Conservation (phyloP, 2,888 invertebrate genomes). For the Tenthredo amoena region DNA sequence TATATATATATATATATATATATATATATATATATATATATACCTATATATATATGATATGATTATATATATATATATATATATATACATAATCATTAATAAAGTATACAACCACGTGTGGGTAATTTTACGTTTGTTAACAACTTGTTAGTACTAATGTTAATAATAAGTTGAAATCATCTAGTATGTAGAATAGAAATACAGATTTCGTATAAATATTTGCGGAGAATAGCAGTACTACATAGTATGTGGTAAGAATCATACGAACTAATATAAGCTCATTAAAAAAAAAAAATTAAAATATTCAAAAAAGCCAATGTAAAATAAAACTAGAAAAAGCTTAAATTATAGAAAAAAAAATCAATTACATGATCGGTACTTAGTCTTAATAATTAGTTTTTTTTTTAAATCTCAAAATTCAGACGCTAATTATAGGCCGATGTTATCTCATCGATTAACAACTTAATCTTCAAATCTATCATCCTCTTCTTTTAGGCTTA, state of each 20-base stretch:
- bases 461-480: background rate
- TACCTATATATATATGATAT: no score
- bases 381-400: background rate
- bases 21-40: background rate
- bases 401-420: constrained; percentile 8
- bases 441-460: background rate
- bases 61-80: no score
- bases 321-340: background rate
- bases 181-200: background rate
- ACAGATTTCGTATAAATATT: constrained; percentile 3
- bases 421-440: background rate
- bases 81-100: background rate
- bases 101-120: background rate
- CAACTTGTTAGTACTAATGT: constrained; percentile 22
- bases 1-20: background rate
- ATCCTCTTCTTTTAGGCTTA: background rate
- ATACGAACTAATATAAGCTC: background rate
- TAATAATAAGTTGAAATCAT: constrained; percentile 7
- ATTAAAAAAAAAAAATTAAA: background rate
- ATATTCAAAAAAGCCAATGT: constrained; percentile 24
- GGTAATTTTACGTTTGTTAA: constrained; percentile 7
- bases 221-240: background rate
- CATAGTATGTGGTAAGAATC: background rate
- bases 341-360: background rate
- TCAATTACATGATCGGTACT: background rate